A percentile compares a stretch with the other conserved stretches of the same genome.
These are phyloP conservation scores for Henricia sp. DNA, from an alignment of 53 echinoderm and acorn worm species.

Conservation along the genomic window DNA sequence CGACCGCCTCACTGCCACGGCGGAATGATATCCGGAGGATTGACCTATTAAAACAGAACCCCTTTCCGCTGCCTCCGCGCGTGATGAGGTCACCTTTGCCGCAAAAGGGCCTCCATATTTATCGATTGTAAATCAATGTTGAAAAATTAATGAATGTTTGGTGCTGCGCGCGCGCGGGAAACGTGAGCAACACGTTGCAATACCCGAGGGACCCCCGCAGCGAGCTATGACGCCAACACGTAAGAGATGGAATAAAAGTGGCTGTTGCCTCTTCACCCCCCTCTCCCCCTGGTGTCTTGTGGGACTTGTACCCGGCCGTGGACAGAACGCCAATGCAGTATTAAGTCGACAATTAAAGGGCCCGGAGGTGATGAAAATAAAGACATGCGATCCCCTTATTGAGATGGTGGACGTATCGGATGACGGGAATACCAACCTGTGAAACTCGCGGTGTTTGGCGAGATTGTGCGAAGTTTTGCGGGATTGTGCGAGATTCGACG, in stretches of 20 bases:
- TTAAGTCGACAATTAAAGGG: conserved; percentile 46
- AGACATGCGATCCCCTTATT: conserved; percentile 37
- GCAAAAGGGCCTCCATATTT: conserved; percentile 54
- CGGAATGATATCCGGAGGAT: not conserved
- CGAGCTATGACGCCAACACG: conserved; percentile 51
- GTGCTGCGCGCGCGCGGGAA: conserved; percentile 41
- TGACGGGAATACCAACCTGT: conserved; percentile 9
- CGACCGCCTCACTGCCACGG: not conserved
- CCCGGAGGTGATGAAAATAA: conserved; percentile 35
- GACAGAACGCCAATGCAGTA: conserved; percentile 28
- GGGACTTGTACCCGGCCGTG: too few species aligned
- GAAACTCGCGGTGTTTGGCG: conserved; percentile 23
- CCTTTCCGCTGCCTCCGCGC: conserved; percentile 8
- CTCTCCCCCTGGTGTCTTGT: not conserved
- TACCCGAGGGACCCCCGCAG: conserved; percentile 41
- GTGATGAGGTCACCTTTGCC: conserved; percentile 34
- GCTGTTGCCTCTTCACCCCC: not conserved
- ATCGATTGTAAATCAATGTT: conserved; percentile 64
- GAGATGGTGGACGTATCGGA: conserved; percentile 43
- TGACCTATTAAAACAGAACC: not conserved
- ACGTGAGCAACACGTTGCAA: conserved; percentile 68
- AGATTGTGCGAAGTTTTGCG: too few species aligned
- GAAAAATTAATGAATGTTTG: conserved; percentile 69
- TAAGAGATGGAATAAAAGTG: not conserved
- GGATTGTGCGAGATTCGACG: too few species aligned